Conservation (phyloP, 1,140 invertebrate species). For the Aethina tumida region DNA sequence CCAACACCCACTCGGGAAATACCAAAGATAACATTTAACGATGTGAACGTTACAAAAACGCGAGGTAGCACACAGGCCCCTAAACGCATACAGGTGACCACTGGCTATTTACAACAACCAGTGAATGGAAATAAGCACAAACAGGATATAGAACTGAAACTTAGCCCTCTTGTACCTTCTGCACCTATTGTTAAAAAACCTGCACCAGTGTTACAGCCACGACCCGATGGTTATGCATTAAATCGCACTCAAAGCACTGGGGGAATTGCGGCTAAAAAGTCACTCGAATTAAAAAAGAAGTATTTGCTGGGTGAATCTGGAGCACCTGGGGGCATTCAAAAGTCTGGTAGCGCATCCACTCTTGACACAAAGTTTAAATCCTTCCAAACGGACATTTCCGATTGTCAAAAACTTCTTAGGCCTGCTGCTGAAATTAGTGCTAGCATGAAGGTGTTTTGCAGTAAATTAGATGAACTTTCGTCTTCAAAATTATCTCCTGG, state of each 20-base stretch:
- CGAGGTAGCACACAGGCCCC: slow-evolving; percentile 37
- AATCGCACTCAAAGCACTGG: slow-evolving; percentile 76
- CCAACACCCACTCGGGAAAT: slow-evolving; percentile 57
- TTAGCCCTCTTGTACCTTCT: slow-evolving; percentile 40
- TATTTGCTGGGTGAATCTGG: slow-evolving; percentile 63
- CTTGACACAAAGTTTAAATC: slow-evolving; percentile 74
- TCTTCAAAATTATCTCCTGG: slow-evolving; percentile 31
- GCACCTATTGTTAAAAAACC: slow-evolving; percentile 31
- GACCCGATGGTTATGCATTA: slow-evolving; percentile 59
- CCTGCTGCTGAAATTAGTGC: slow-evolving; percentile 65
- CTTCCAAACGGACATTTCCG: slow-evolving; percentile 75
- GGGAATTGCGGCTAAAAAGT: slow-evolving; percentile 75
- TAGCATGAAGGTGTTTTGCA: slow-evolving; percentile 59
- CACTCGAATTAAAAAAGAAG: slow-evolving; percentile 72
- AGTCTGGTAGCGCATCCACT: slow-evolving; percentile 75
- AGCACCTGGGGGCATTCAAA: slow-evolving; percentile 54
- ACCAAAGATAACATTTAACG: slow-evolving; percentile 55
- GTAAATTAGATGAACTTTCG: slow-evolving; percentile 25
- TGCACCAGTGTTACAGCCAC: slow-evolving; percentile 37
- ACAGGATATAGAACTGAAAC: slow-evolving; percentile 38
- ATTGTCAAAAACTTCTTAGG: slow-evolving; percentile 78
- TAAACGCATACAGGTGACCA: slow-evolving; percentile 51
- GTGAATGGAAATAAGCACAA: slow-evolving; percentile 17
- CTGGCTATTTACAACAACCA: slow-evolving; percentile 25
- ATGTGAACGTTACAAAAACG: slow-evolving; percentile 42